Evolutionary conservation across 2,888 invertebrate species (phyloP).

Genomic region (Chymomyza fuscimana): DNA sequence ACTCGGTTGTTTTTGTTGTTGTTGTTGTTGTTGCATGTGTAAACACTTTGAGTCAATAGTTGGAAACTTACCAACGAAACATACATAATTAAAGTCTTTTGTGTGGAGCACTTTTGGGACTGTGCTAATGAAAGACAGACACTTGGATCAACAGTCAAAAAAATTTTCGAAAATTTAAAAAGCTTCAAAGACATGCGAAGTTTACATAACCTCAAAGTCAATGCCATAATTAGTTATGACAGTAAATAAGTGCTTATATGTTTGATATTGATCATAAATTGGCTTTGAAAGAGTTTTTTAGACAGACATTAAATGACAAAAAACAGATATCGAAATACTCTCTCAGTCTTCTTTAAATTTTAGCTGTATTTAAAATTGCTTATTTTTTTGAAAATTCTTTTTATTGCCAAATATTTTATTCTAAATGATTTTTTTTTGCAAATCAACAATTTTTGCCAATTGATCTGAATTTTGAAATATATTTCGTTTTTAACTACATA

Average conservation of each 20-base stretch:
- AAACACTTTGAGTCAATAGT: slow-evolving; percentile 30
- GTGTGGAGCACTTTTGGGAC: neutral
- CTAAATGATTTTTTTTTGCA: too few species aligned
- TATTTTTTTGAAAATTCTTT: too few species aligned
- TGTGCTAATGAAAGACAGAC: slow-evolving; percentile 31
- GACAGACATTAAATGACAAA: neutral
- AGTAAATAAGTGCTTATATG: neutral
- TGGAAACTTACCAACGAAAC: neutral
- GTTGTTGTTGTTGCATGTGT: slow-evolving; percentile 15
- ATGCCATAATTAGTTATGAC: neutral
- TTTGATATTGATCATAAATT: neutral
- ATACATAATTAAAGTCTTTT: slow-evolving; percentile 1
- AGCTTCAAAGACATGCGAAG: neutral
- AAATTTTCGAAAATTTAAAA: neutral
- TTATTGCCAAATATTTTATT: too few species aligned
- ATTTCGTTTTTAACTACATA: too few species aligned
- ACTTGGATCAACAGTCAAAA: slow-evolving; percentile 21
- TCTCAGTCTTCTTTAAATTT: too few species aligned
- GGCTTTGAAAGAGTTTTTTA: neutral
- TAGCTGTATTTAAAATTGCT: too few species aligned
- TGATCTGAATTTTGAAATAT: too few species aligned
- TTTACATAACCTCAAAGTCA: neutral
- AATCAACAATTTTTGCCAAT: too few species aligned
- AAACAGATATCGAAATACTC: neutral
- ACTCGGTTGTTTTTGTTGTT: slow-evolving; percentile 33